Base-by-base conservation (phyloP, 2,888 invertebrate genomes). In the Chrysodeixis includens region DNA sequence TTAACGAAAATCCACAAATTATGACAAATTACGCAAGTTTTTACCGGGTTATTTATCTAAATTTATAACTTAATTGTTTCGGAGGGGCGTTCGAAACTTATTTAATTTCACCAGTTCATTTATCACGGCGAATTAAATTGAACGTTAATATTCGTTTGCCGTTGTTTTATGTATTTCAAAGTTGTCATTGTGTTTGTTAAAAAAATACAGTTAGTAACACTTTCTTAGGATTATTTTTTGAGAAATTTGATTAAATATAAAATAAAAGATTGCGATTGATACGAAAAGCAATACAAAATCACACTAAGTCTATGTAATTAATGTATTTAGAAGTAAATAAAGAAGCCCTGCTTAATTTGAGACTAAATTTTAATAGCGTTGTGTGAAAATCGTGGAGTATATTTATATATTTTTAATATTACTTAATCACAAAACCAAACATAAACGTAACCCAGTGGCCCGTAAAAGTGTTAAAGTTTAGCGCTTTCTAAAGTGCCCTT, bases 41-140 rank as follows among this genome's bases (percentile, higher is more conserved):
- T 61, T 67, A n/a, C 71, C 66, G 62, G 66, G 81, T 77, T 86
- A 85, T 87, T 85, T 87, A 78, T 86, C 76, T 81, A 81, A 88
- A 83, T 83, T 83, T 79, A 74, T 73, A 82, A 83, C 81, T 83
- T 79, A 78, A 84, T 85, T 86, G 82, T 85, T 85, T 74, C 61
- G 71, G 79, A 65, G 62, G 32, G 20, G 35, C 79, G 73, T 80
- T 67, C 60, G 56, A 59, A 90, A 90, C 83, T 90, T 89, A 86
- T 88, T 90, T 88, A 82, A 90, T 90, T 90, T 86, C 66, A 69
- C 59, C 81, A 85, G 76, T 84, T 87, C 82, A 90, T 90, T 90
- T 85, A 88, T 90, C 90, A 89, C 78, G 80, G 69, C 64, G 66
- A 83, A 83, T 83, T 81, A 65, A 78, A 81, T 71, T 76, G 64